Evolutionary conservation across 1,140 invertebrate species (phyloP), one percentile per base, ranked within the genome.

Genomic region (Augochlora pura): DNA sequence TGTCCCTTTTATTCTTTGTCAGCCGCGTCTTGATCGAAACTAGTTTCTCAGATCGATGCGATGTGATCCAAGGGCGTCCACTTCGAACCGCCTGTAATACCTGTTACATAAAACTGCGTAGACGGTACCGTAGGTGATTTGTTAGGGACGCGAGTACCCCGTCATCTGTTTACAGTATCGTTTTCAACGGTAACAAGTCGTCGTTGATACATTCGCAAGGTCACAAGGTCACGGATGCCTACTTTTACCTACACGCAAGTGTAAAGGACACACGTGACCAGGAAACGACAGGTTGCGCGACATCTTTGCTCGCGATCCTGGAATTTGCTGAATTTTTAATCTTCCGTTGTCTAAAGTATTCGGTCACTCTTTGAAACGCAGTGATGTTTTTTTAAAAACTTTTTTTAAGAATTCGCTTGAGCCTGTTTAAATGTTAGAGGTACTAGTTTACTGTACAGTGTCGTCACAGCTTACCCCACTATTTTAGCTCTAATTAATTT

Each of bases 21-120:
- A 71, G 67, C 27, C 59, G 76, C 74, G 69, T 81, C 75, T 83
- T 68, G 63, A 83, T 69, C 73, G 67, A 87, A 89, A 88, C 86
- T 82, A 52, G 83, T 89, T 88, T 82, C 67, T 86, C 70, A 49
- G 75, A 63, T 71, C 67, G 76, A 63, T 68, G 57, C 68, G 75
- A 88, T 86, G 75, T 85, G 77, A 81, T 86, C 79, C 88, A 89
- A 89, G 88, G 88, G 87, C 81, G 81, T 73, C 87, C 81, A 83
- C 80, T 88, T 85, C 12, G 68, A 66, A 52, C 64, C 64, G 77
- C 74, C 76, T 66, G 69, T 77, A 81, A 82, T 86, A 76, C 79
- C 75, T 66, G 75, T 83, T 84, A 85, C 81, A 87, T 88, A 86
- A 81, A 86, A 81, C 71, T 23, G 78, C 64, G 54, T 42, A 69